These are phyloP conservation scores for Stenopsyche tienmushanensis DNA, from an alignment of 1,140 invertebrate species.

Conservation along the genomic window DNA sequence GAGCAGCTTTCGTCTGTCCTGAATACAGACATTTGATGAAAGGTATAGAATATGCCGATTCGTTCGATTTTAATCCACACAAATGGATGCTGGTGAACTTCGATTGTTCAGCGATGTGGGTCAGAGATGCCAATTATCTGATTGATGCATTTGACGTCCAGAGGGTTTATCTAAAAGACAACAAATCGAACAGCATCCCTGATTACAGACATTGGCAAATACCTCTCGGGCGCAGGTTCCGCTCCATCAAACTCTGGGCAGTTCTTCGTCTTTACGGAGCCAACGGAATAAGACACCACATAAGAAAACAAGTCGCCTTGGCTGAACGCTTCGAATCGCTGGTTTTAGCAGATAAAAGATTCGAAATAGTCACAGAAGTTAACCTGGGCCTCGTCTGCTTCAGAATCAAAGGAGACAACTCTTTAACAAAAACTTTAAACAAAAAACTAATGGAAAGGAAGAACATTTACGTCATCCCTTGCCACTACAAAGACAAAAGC, in stretches of 20 bases:
- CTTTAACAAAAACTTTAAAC: conserved; percentile 78
- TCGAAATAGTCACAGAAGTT: conserved; percentile 86
- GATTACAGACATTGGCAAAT: conserved; percentile 97
- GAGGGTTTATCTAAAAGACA: conserved; percentile 82
- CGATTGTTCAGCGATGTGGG: conserved; percentile 87
- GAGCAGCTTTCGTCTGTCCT: conserved; percentile 84
- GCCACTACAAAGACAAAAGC: conserved; percentile 79
- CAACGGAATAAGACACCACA: conserved; percentile 74
- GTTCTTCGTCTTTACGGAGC: conserved; percentile 83
- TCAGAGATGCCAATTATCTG: conserved; percentile 77
- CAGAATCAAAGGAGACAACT: conserved; percentile 83
- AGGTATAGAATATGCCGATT: conserved; percentile 81
- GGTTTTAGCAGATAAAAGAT: conserved; percentile 69
- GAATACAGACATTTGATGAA: conserved; percentile 81
- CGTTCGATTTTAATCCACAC: conserved; percentile 89
- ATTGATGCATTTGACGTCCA: conserved; percentile 90
- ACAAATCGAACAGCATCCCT: conserved; percentile 70
- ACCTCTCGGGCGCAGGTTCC: conserved; percentile 84
- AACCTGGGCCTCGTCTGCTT: conserved; percentile 93
- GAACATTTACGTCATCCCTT: conserved; percentile 92
- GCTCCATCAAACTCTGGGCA: conserved; percentile 94
- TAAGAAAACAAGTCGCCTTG: conserved; percentile 73
- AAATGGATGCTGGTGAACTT: conserved; percentile 93
- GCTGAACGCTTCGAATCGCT: conserved; percentile 83
- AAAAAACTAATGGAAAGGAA: conserved; percentile 88